Evolutionary conservation across 2,797 vertebrate genomes (phyloP).

Genomic region (Phataginus tetradactyla): DNA sequence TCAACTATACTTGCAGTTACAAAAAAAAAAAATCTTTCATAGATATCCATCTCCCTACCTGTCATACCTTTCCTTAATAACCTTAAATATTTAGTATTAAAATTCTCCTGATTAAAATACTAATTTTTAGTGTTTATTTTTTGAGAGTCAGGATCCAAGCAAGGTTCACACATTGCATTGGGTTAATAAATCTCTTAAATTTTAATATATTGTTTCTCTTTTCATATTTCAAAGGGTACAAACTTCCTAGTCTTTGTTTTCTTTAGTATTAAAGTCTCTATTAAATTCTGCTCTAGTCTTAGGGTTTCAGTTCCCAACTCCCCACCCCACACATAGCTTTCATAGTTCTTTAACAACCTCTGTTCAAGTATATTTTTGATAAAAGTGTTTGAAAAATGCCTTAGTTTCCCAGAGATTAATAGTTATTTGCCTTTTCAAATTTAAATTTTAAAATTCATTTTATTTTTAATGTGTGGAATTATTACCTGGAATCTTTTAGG

Average conservation of each 20-base stretch:
- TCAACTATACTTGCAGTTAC: too few species aligned
- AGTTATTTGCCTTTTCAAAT: conserved; percentile 40
- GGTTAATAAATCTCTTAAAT: conserved; percentile 19
- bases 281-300: conserved; percentile 52
- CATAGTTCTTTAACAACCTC: conserved; percentile 34
- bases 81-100: conserved; percentile 43
- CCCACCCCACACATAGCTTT: not conserved
- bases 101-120: conserved; percentile 12
- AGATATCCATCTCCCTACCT: not conserved
- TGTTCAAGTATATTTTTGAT: conserved; percentile 45
- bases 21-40: not conserved
- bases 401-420: conserved; percentile 47
- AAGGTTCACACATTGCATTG: not conserved
- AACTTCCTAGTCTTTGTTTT: not conserved
- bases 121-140: not conserved
- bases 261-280: not conserved
- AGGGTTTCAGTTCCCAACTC: not conserved
- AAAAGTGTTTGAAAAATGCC: not conserved
- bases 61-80: not conserved
- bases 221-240: not conserved
- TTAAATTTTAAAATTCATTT: conserved; percentile 59
- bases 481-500: conserved; percentile 88
- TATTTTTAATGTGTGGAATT: conserved; percentile 44
- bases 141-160: not conserved
- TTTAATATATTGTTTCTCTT: conserved; percentile 10